Conservation (phyloP, 2,797 vertebrate genomes). For the Sebastes kiyomatsui region DNA sequence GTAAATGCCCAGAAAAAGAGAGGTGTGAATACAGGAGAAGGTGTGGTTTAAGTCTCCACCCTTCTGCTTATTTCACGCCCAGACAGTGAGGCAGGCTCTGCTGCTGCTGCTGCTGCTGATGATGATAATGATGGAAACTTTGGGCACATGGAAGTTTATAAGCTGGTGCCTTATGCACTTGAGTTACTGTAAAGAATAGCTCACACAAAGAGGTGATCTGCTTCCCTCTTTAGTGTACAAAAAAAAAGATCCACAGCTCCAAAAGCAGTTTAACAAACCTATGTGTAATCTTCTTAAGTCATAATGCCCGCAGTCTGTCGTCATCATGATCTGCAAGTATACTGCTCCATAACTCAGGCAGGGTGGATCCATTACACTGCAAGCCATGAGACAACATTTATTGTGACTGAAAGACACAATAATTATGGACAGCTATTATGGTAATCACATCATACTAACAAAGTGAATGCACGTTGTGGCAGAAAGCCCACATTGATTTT, state of each 20-base stretch:
- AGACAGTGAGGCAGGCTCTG: background rate
- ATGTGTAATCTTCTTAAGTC: conserved; percentile 18
- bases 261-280: background rate
- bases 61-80: background rate
- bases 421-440: background rate
- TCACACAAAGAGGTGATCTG: background rate
- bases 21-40: conserved; percentile 34
- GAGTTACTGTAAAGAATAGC: background rate
- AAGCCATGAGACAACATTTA: background rate
- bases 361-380: background rate
- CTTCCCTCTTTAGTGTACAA: background rate
- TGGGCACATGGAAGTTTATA: background rate
- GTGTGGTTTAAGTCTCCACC: conserved; percentile 54
- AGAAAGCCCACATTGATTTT: background rate
- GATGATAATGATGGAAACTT: background rate
- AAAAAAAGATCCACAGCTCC: background rate
- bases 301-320: background rate
- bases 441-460: background rate
- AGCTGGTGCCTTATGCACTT: background rate
- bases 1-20: background rate
- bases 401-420: background rate
- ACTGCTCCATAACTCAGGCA: background rate
- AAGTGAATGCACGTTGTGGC: background rate
- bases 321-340: background rate
- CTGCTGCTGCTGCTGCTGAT: background rate